These are phyloP conservation scores for Rhopalosiphum nymphaeae DNA, from an alignment of 2,888 invertebrate genomes.

Conservation along the genomic window DNA sequence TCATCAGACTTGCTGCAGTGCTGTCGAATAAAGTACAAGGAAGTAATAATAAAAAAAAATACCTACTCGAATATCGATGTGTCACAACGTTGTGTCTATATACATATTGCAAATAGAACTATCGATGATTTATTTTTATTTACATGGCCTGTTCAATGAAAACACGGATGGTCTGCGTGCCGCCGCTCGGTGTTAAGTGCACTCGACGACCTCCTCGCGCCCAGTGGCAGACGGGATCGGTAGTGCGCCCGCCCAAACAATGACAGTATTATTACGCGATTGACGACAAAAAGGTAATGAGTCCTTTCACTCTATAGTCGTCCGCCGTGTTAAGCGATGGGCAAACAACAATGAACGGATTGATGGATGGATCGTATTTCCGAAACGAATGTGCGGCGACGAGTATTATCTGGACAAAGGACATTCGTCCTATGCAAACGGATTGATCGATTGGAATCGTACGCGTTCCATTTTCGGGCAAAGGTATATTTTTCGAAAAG, in stretches of 20 bases:
- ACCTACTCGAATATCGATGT: not conserved
- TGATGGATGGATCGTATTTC: conserved; percentile 27
- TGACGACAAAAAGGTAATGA: conserved; percentile 37
- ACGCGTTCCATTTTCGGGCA: not conserved
- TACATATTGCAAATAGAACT: not conserved
- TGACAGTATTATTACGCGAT: conserved; percentile 16
- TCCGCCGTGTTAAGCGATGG: not conserved
- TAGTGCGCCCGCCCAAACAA: conserved; percentile 13
- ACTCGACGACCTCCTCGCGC: not conserved
- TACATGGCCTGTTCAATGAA: not conserved
- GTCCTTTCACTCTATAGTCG: conserved; percentile 10
- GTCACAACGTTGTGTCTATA: not conserved
- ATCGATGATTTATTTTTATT: conserved; percentile 1
- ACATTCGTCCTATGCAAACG: conserved; percentile 44
- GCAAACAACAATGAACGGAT: conserved; percentile 28
- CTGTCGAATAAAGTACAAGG: not conserved
- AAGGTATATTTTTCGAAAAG: too few species aligned
- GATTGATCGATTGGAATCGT: not conserved
- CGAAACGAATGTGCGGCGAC: not conserved
- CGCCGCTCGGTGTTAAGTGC: not conserved
- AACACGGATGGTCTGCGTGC: not conserved
- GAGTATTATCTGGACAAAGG: conserved; percentile 3
- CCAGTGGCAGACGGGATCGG: not conserved
- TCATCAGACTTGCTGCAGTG: not conserved
- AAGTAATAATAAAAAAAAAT: not conserved